A percentile compares a stretch with the other conserved stretches of the same genome.
Conservation (phyloP, 2,888 invertebrate genomes). For the Neria commutata region DNA sequence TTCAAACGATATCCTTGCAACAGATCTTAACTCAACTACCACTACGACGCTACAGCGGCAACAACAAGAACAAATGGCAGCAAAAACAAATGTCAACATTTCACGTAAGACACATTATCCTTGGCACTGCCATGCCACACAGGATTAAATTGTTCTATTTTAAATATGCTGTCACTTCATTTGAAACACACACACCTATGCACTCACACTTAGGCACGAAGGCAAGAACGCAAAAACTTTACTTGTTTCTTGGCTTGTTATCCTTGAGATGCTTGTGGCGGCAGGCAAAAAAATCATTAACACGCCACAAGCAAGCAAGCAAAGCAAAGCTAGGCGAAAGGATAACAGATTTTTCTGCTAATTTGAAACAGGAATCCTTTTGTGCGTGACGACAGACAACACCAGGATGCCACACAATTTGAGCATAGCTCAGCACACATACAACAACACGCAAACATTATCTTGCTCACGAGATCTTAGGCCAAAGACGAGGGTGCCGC, state of each 20-base stretch:
- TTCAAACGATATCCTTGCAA: conserved; percentile 34
- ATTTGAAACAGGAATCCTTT: conserved; percentile 54
- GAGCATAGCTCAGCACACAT: conserved; percentile 6
- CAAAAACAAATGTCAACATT: conserved; percentile 41
- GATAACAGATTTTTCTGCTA: conserved; percentile 57
- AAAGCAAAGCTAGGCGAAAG: conserved; percentile 43
- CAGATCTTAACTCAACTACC: conserved; percentile 14
- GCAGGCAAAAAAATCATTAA: conserved; percentile 58
- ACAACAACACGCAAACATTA: conserved; percentile 33
- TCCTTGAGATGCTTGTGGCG: not conserved
- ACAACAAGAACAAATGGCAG: conserved; percentile 1
- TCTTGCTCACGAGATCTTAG: conserved; percentile 38
- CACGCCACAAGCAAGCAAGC: conserved; percentile 56
- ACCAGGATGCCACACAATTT: conserved; percentile 18
- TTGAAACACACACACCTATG: conserved; percentile 33
- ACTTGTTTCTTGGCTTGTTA: not conserved
- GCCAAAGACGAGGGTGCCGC: conserved; percentile 19
- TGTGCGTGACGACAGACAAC: conserved; percentile 50
- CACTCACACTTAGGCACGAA: not conserved
- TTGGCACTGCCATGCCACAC: conserved; percentile 35
- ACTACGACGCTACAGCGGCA: conserved; percentile 23
- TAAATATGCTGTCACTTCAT: conserved; percentile 54
- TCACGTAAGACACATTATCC: conserved; percentile 36
- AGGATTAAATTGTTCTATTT: conserved; percentile 53
- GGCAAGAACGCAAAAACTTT: not conserved